Evolutionary conservation across 1,140 invertebrate genomes (phyloP), one percentile per base, ranked within the genome.

Genomic region (Pogonus chalceus): DNA sequence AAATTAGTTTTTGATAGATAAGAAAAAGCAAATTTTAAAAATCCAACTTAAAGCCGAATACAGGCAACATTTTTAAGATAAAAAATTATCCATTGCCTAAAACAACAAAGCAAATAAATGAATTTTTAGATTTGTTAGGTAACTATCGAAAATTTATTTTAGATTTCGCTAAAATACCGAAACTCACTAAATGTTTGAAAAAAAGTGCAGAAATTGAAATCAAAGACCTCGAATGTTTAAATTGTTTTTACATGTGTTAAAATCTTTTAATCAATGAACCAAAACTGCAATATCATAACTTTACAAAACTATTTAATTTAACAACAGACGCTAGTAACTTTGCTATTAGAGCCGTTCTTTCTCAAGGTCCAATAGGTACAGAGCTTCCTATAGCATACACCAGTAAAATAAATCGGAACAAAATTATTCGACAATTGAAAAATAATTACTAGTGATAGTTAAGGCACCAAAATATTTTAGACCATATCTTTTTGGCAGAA

Each of bases 381-480:
- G 31, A 56, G 12, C 18, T 23, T 16, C 49, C 54, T n/a, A 46
- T 55, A 2, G 54, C 48, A 4, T 55, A 51, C 51, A 31, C 48
- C 2, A 16, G 3, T n/a, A 10, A 22, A 23, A 51, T 35, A 21
- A 43, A 39, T 16, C 48, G 24, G 62, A 65, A 58, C 52, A 4
- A 43, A 62, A 60, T 56, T 65, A 66, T 54, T 51, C 52, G 2
- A 61, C 60, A 9, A 64, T 58, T 2, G 63, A 68, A 55, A 61
- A 63, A 39, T 63, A 69, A 60, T 51, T 63, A 2, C 39, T 68
- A 31, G 64, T 60, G 7, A 63, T 67, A n/a, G 60, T 76, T n/a
- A 69, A 64, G 62, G 69, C 68, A 4, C 62, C 72, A 7, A 64
- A 69, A 51, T 58, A 71, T 51, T 74, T 72, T 48, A 35, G 63